These are phyloP conservation scores for Drosophila baimaii DNA, from an alignment of 1,140 invertebrate species.

Conservation along the genomic window DNA sequence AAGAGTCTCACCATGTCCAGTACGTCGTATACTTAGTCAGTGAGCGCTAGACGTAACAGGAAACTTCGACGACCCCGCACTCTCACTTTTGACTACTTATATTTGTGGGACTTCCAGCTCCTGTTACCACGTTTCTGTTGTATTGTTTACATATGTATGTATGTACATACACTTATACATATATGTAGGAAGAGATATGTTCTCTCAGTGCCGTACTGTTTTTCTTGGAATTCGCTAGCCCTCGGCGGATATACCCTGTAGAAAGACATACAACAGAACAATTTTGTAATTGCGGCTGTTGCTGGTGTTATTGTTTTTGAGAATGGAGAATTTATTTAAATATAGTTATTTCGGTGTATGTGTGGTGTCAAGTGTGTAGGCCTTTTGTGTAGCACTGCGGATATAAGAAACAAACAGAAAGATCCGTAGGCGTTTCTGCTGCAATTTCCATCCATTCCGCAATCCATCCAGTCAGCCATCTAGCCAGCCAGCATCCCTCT, in stretches of 20 bases:
- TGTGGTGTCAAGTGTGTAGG: slow-evolving; percentile 45
- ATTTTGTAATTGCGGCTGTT: slow-evolving; percentile 39
- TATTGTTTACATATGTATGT: background rate
- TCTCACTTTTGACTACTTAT: slow-evolving; percentile 1
- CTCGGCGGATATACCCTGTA: slow-evolving; percentile 17
- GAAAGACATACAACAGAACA: slow-evolving; percentile 17
- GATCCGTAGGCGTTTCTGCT: slow-evolving; percentile 29
- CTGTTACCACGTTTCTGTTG: background rate
- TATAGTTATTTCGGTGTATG: slow-evolving; percentile 29
- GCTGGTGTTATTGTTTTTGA: slow-evolving; percentile 13
- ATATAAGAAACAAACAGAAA: slow-evolving; percentile 54
- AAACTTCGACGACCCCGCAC: slow-evolving; percentile 15
- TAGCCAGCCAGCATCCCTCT: slow-evolving; percentile 11
- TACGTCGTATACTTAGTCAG: slow-evolving; percentile 16
- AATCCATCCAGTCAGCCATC: slow-evolving; percentile 6
- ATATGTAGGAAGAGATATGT: slow-evolving; percentile 6
- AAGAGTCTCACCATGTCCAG: background rate
- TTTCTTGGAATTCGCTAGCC: slow-evolving; percentile 38
- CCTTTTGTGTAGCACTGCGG: slow-evolving; percentile 31
- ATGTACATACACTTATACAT: slow-evolving; percentile 5
- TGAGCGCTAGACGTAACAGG: background rate
- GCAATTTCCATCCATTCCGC: slow-evolving; percentile 33
- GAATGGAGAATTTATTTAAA: slow-evolving; percentile 54
- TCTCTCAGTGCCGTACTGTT: slow-evolving; percentile 44
- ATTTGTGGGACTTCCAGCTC: slow-evolving; percentile 21